phyloP scores from a whole-genome alignment of 2,113 vertebrate genomes.

The Crotalus helleri region DNA sequence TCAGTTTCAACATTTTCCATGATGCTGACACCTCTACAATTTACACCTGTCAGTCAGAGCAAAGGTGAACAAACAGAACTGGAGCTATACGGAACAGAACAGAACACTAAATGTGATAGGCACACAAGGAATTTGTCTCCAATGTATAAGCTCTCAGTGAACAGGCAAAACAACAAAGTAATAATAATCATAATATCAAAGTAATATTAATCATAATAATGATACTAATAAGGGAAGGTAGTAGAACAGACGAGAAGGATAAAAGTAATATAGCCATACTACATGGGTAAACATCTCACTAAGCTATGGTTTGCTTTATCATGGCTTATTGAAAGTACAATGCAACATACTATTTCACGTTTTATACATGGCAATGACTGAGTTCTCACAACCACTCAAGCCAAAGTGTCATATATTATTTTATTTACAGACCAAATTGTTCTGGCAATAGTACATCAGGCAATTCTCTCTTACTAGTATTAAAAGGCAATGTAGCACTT shows the following conservation, averaged over 20 bases:
- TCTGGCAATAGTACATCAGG: neutral
- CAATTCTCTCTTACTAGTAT: neutral
- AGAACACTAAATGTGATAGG: neutral
- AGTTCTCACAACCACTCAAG: neutral
- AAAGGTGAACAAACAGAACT: neutral
- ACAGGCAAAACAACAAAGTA: neutral
- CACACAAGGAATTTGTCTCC: neutral
- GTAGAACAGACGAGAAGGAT: neutral
- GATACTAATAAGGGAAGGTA: neutral
- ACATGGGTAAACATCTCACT: neutral
- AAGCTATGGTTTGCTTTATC: neutral
- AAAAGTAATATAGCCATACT: neutral
- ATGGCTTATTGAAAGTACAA: neutral
- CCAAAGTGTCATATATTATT: neutral
- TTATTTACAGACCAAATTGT: neutral
- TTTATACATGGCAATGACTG: neutral
- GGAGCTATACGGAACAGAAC: neutral
- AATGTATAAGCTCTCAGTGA: neutral
- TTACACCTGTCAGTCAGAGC: neutral
- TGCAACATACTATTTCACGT: neutral
- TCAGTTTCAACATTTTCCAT: neutral
- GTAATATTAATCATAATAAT: neutral
- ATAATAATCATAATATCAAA: neutral
- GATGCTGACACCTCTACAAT: neutral
- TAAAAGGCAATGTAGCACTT: neutral